Base-by-base conservation (phyloP, 35 echinoderm and acorn worm species). In the Patiria miniata region DNA sequence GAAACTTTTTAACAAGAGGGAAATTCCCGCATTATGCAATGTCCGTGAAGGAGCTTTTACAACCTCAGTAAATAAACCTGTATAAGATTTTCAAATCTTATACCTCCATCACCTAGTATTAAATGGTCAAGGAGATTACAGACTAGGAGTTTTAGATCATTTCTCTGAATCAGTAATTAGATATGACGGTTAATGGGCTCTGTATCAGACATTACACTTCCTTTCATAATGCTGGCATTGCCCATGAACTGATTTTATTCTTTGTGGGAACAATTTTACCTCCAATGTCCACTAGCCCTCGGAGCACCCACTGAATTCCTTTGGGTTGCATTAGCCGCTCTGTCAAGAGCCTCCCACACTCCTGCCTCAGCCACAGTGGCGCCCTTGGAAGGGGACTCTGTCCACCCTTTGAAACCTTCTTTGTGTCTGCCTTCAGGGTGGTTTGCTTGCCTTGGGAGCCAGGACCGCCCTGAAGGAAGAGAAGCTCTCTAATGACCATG, bases 391-490 rank as follows among this genome's bases (percentile, higher is more conserved):
- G 85, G 40, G 94, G 87, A 36, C 91, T 91, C 3, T 52, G 30
- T n/a, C 78, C 2, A 51, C 59, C 39, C 32, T 34, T 14, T 21
- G 33, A 30, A 39, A 0, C 58, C 8, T 19, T 61, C 58, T 61
- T 61, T 47, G 42, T 12, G 12, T 47, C 12, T 47, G 4, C 42
- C 42, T 47, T 47, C 42, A 47, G 42, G 7, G 58, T 7, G 58
- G 8, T 21, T 30, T 21, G 58, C 5, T 5, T 61, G 5, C 58
- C 21, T 19, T 61, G 58, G 29, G 65, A 73, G 7, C 88, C 89
- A 55, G 86, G 85, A 9, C 96, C 96, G 52, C 96, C 93, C 59
- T 99, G 96, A 16, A 99, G 68, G 4, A 99, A 30, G 16, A 99
- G 87, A 19, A 99, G 89, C 77, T 95, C 89, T 56, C 87, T 91